Conservation (phyloP, 2,113 vertebrate genomes). For the Axis porcinus region DNA sequence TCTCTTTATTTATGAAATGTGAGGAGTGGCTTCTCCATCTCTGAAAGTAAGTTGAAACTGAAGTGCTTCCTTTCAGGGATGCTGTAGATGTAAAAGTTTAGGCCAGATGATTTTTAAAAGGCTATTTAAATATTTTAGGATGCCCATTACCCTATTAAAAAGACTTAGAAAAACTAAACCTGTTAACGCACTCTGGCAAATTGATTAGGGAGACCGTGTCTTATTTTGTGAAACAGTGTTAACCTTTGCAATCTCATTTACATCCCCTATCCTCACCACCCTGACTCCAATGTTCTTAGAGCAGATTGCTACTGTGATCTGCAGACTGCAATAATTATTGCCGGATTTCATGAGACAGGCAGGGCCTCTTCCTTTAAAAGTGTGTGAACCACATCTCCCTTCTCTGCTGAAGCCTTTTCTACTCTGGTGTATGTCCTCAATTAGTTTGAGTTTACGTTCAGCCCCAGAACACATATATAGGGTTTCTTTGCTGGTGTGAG, state of each 20-base stretch:
- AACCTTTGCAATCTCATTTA: not conserved
- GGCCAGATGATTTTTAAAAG: not conserved
- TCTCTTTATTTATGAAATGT: slow-evolving; percentile 7
- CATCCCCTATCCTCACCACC: not conserved
- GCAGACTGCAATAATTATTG: not conserved
- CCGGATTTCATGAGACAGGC: not conserved
- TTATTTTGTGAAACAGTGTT: not conserved
- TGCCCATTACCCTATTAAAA: not conserved
- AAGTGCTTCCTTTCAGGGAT: not conserved
- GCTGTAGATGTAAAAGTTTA: not conserved
- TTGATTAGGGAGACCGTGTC: not conserved
- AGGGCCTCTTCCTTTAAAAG: not conserved
- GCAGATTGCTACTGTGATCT: not conserved
- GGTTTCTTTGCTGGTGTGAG: slow-evolving; percentile 18
- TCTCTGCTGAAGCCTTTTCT: not conserved
- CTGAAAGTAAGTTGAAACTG: not conserved
- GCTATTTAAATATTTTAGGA: not conserved
- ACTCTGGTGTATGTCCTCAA: not conserved
- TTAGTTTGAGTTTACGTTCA: slow-evolving; percentile 19
- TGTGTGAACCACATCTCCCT: not conserved
- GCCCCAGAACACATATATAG: not conserved
- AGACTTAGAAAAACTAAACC: not conserved
- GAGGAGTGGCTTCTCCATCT: not conserved
- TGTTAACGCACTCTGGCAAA: not conserved
- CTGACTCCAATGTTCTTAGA: not conserved